Evolutionary conservation across 2,888 invertebrate species (phyloP), one percentile per base, ranked within the genome.

Genomic region (Eudasyphora cyanicolor): DNA sequence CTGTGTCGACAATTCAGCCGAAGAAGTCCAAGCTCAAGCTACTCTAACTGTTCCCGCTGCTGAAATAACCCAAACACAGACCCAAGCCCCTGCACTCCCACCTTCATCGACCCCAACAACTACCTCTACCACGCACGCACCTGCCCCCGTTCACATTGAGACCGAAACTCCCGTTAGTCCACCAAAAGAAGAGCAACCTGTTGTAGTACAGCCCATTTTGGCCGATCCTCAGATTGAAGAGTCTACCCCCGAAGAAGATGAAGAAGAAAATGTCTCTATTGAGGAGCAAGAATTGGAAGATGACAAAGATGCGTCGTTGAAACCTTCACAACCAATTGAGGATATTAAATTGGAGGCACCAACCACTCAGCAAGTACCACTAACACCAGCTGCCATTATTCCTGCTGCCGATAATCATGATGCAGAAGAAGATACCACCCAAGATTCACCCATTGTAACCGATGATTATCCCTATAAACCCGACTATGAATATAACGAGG

Each of bases 1-100:
- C 85, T 95, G 95, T 92, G 91, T 95, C 76, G 88, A 88, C n/a
- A 54, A n/a, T 24, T 83, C 85, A 64, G 71, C 80, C 17, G 81
- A 79, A 45, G 70, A 84, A 64, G 29, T 51, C 12, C 10, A 69
- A n/a, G 45, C 75, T 29, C 70, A 82, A 57, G 77, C 85, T n/a
- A n/a, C n/a, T n/a, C n/a, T n/a, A n/a, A n/a, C n/a, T n/a, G n/a
- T n/a, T n/a, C n/a, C n/a, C n/a, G n/a, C 85, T 60, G 71, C 80
- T 14, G 81, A 79, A 45, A 67, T 83, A 64, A 24, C 57, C 12
- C 10, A 69, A n/a, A 38, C 75, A 24, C 70, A 82, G 51, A 76
- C 85, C 35, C 49, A 51, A 42, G 21, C 24, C 21, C 60, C 8
- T 84, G 87, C 3, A 87, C 87, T 6, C 86, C 86, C 29, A 79